phyloP scores from a whole-genome alignment of 2,888 invertebrate genomes.

The Apamea monoglypha region DNA sequence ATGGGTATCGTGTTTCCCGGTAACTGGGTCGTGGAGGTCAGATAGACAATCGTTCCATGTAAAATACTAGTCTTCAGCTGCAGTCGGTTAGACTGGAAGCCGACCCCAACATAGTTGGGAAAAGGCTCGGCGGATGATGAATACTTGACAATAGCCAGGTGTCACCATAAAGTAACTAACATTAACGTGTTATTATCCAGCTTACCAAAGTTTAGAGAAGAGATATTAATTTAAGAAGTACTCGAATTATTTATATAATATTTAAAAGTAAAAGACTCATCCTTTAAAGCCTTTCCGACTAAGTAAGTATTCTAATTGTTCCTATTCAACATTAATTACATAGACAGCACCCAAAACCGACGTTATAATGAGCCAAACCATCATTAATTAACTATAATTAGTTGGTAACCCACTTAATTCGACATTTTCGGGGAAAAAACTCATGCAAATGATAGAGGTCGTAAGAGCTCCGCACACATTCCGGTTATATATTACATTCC shows the following conservation, averaged over 20 bases:
- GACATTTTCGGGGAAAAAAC: conserved; percentile 31
- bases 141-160: too few relatives aligned
- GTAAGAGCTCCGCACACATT: conserved; percentile 8
- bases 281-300: not conserved
- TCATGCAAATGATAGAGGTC: conserved; percentile 34
- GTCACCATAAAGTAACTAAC: not conserved
- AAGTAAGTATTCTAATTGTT: conserved; percentile 14
- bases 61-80: not conserved
- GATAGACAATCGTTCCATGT: not conserved
- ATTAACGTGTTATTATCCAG: not conserved
- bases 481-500: conserved; percentile 3
- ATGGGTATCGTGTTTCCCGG: too few relatives aligned
- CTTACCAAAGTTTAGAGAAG: not conserved
- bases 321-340: conserved; percentile 10
- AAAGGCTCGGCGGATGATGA: too few relatives aligned
- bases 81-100: not conserved
- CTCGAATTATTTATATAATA: not conserved
- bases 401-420: conserved; percentile 40
- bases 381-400: conserved; percentile 35
- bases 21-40: too few relatives aligned
- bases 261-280: too few relatives aligned
- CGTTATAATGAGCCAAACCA: conserved; percentile 12
- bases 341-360: not conserved
- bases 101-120: not conserved
- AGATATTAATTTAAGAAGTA: not conserved